A percentile compares a stretch with the other conserved stretches of the same genome.
Conservation (phyloP, 2,113 vertebrate genomes). For the Poicephalus meyeri region DNA sequence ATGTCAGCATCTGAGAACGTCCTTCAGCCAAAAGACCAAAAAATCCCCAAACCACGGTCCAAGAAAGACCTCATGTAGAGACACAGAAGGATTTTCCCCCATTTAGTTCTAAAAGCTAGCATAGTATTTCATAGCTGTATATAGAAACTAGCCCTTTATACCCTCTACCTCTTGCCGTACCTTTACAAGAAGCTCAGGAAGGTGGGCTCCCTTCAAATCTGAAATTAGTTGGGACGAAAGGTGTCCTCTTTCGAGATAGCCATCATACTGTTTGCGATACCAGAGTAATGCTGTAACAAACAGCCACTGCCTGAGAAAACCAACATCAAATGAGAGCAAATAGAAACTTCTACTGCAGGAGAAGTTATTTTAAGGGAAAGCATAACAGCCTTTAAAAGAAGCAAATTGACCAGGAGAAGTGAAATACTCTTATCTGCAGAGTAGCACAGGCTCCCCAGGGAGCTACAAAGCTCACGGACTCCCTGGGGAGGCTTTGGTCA, state of each 20-base stretch:
- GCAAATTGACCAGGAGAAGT: not conserved
- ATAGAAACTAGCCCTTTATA: not conserved
- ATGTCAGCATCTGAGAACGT: not conserved
- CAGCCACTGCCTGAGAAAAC: not conserved
- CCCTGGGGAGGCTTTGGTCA: not conserved
- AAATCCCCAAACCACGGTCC: not conserved
- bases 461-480: not conserved
- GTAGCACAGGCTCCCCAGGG: not conserved
- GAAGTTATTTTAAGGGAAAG: constrained; percentile 3
- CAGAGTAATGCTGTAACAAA: not conserved
- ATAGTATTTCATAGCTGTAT: not conserved
- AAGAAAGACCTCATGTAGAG: not conserved
- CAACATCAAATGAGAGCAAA: not conserved
- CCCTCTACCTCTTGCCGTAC: not conserved
- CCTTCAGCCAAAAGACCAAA: not conserved
- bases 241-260: not conserved
- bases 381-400: not conserved
- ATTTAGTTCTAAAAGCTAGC: not conserved
- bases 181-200: not conserved
- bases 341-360: not conserved
- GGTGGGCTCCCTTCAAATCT: not conserved
- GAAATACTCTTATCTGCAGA: not conserved
- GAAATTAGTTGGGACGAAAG: not conserved
- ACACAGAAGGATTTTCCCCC: not conserved
- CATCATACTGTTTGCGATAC: not conserved